Conservation (phyloP, 2,797 vertebrate species). For the Bradypodion ventrale region DNA sequence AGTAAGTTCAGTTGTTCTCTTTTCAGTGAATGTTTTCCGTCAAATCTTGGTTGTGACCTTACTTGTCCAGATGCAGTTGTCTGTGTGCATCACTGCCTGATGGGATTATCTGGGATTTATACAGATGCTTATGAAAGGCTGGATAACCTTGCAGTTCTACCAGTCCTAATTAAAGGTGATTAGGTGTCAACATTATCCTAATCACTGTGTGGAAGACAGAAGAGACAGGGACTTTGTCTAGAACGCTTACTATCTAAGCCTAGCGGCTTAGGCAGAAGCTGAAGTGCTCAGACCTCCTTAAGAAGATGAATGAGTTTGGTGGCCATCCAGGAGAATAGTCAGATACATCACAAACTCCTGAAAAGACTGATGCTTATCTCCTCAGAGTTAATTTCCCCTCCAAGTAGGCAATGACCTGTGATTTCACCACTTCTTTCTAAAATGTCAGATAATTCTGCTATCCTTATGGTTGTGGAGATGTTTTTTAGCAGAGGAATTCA, state of each 20-base stretch:
- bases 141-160: slow-evolving; percentile 5
- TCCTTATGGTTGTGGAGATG: too few relatives aligned
- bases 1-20: too few relatives aligned
- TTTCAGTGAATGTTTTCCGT: background rate
- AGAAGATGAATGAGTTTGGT: background rate
- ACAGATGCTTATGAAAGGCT: slow-evolving; percentile 26
- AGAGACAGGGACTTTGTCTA: background rate
- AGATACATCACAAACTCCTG: too few relatives aligned
- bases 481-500: too few relatives aligned
- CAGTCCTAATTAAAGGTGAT: slow-evolving; percentile 29
- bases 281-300: slow-evolving; percentile 11
- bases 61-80: background rate
- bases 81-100: slow-evolving; percentile 23
- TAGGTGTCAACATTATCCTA: slow-evolving; percentile 19
- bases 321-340: background rate
- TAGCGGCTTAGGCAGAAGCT: background rate
- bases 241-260: slow-evolving; percentile 2
- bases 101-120: slow-evolving; percentile 28
- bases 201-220: slow-evolving; percentile 2
- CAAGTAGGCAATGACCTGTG: too few relatives aligned
- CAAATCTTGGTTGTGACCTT: slow-evolving; percentile 17
- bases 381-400: too few relatives aligned
- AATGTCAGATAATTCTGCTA: too few relatives aligned
- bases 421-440: too few relatives aligned
- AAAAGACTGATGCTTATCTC: too few relatives aligned